A percentile compares a stretch with the other conserved stretches of the same genome.
Evolutionary conservation across 2,888 invertebrate species (phyloP).

Genomic region (Drosophila algonquin): DNA sequence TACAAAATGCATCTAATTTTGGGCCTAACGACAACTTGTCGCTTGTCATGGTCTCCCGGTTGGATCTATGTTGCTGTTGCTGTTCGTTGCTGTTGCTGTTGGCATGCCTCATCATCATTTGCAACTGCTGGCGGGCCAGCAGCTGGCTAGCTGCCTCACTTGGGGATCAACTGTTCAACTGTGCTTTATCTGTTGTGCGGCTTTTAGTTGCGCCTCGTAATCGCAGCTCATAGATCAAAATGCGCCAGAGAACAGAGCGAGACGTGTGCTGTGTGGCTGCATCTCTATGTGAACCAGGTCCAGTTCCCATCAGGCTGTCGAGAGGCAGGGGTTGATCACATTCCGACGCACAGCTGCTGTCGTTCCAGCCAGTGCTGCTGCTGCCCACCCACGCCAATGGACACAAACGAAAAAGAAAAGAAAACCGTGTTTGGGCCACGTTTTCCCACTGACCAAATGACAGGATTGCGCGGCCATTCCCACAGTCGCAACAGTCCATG

Average conservation of each 20-base stretch:
- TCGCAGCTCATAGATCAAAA: slow-evolving; percentile 74
- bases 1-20: slow-evolving; percentile 77
- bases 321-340: slow-evolving; percentile 17
- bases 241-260: slow-evolving; percentile 17
- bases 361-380: slow-evolving; percentile 16
- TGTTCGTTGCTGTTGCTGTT: slow-evolving; percentile 21
- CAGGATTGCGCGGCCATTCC: slow-evolving; percentile 33
- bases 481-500: slow-evolving; percentile 38
- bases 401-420: not conserved
- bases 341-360: slow-evolving; percentile 40
- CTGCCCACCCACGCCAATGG: slow-evolving; percentile 42
- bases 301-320: slow-evolving; percentile 38
- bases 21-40: slow-evolving; percentile 77
- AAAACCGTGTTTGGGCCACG: not conserved
- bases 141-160: slow-evolving; percentile 69
- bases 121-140: slow-evolving; percentile 58
- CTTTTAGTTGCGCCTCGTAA: slow-evolving; percentile 69
- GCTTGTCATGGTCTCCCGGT: slow-evolving; percentile 66
- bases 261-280: slow-evolving; percentile 44
- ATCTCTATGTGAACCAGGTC: slow-evolving; percentile 45
- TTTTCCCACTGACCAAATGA: slow-evolving; percentile 45
- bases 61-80: slow-evolving; percentile 41
- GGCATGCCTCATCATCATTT: slow-evolving; percentile 76
- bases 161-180: slow-evolving; percentile 49
- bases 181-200: slow-evolving; percentile 72